Percentiles rank a stretch among this genome's conserved stretches.
These are phyloP conservation scores for Pogonomyrmex californicus DNA, from an alignment of 1,140 invertebrate species.

Conservation along the genomic window DNA sequence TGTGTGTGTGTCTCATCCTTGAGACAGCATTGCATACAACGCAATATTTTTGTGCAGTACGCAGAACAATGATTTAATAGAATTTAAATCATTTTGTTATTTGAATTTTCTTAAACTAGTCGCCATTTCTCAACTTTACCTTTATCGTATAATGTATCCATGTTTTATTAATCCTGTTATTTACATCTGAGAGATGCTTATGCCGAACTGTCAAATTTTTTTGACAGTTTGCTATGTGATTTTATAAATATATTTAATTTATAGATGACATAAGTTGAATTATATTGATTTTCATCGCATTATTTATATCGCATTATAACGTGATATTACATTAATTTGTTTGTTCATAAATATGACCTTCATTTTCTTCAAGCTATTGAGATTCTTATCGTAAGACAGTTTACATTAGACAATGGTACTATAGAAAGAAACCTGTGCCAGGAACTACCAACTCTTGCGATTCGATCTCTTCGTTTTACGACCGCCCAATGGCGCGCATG, in stretches of 20 bases:
- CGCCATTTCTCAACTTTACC: background rate
- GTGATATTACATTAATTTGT: background rate
- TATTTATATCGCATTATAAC: background rate
- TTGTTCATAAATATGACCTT: conserved; percentile 73
- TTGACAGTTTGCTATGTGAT: too few species aligned
- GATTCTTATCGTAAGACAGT: conserved; percentile 77
- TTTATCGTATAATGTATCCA: background rate
- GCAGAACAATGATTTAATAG: background rate
- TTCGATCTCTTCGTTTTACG: conserved; percentile 81
- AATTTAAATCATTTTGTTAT: background rate
- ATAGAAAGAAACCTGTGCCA: conserved; percentile 60
- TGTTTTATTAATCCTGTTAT: background rate
- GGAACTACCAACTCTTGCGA: conserved; percentile 83
- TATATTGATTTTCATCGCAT: background rate
- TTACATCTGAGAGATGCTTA: background rate
- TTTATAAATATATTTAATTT: background rate
- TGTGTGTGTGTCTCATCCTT: too few species aligned
- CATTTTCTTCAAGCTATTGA: conserved; percentile 72
- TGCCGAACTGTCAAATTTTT: background rate
- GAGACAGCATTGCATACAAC: background rate
- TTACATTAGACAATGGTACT: conserved; percentile 74
- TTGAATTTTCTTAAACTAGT: background rate
- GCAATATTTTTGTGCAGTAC: background rate
- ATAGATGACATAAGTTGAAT: background rate
- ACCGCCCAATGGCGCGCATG: conserved; percentile 78